A percentile compares a stretch with the other conserved stretches of the same genome.
These are phyloP conservation scores for Drosophila parvula DNA, from an alignment of 1,140 invertebrate species.

Conservation along the genomic window DNA sequence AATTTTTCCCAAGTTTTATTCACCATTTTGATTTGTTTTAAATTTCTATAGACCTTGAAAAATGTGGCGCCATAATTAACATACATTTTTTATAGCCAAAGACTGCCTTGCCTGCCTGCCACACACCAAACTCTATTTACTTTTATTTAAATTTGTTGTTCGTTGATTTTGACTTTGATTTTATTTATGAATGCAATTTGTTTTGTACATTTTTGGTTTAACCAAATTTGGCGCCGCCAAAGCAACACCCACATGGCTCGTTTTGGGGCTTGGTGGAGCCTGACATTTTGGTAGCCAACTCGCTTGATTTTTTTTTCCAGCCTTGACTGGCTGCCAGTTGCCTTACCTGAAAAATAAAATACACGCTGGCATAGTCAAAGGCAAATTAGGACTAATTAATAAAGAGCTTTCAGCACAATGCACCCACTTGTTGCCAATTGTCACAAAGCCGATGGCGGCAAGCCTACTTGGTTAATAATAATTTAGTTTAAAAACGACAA, in stretches of 20 bases:
- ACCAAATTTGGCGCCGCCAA: slow-evolving; percentile 78
- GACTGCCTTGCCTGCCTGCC: neutral
- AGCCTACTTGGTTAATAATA: slow-evolving; percentile 57
- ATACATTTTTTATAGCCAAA: neutral
- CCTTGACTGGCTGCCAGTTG: slow-evolving; percentile 48
- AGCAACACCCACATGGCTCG: slow-evolving; percentile 60
- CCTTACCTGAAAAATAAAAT: too few species aligned
- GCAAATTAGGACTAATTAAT: slow-evolving; percentile 70
- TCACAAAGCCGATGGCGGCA: slow-evolving; percentile 26
- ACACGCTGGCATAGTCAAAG: slow-evolving; percentile 61
- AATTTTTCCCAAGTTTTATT: too few species aligned
- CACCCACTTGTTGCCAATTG: slow-evolving; percentile 41
- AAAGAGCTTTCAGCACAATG: slow-evolving; percentile 56
- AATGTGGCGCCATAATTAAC: slow-evolving; percentile 8
- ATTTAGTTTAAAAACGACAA: slow-evolving; percentile 68
- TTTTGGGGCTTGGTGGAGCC: slow-evolving; percentile 37
- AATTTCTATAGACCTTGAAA: neutral
- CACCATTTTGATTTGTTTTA: neutral
- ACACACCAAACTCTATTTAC: neutral
- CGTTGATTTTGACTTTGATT: slow-evolving; percentile 46
- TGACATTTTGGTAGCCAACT: slow-evolving; percentile 52
- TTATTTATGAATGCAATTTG: slow-evolving; percentile 81
- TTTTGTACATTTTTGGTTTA: slow-evolving; percentile 69
- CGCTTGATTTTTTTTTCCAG: slow-evolving; percentile 17
- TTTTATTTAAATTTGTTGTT: slow-evolving; percentile 9